Percentiles rank a stretch among this genome's conserved stretches.
phyloP scores from a whole-genome alignment of 2,797 vertebrate species.

The Pogonophryne albipinna region DNA sequence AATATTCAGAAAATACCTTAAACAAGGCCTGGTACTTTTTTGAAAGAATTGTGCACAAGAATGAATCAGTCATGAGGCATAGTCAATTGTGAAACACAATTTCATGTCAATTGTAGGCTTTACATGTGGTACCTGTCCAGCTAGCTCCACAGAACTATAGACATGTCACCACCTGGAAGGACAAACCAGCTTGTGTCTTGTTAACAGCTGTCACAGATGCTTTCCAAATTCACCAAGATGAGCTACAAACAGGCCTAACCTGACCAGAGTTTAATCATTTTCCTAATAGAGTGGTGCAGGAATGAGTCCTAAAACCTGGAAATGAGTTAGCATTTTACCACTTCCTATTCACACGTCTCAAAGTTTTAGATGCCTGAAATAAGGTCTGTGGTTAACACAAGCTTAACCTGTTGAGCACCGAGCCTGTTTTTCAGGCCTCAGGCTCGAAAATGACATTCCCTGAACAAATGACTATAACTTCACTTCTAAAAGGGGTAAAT shows the following conservation, averaged over 20 bases:
- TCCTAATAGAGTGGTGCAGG: no score
- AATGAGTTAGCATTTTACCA: no score
- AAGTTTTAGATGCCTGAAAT: no score
- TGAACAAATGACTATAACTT: no score
- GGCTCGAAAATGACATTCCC: no score
- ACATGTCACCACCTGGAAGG: not conserved
- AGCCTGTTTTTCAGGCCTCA: no score
- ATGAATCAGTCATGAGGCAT: not conserved
- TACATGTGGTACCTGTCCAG: conserved; percentile 5
- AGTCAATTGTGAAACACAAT: not conserved
- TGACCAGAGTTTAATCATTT: not conserved
- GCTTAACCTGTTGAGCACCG: no score
- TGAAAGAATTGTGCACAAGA: not conserved
- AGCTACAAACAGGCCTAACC: not conserved
- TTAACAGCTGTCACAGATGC: not conserved
- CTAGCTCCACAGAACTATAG: conserved; percentile 7
- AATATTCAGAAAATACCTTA: not conserved
- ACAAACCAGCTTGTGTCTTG: not conserved
- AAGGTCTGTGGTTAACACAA: no score
- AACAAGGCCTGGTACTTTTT: not conserved
- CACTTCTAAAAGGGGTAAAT: no score
- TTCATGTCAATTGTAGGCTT: not conserved
- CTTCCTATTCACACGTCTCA: no score
- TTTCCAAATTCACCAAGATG: not conserved
- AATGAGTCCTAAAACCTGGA: no score